phyloP scores from a whole-genome alignment of 2,113 vertebrate species.

The Nyctereutes procyonoides region DNA sequence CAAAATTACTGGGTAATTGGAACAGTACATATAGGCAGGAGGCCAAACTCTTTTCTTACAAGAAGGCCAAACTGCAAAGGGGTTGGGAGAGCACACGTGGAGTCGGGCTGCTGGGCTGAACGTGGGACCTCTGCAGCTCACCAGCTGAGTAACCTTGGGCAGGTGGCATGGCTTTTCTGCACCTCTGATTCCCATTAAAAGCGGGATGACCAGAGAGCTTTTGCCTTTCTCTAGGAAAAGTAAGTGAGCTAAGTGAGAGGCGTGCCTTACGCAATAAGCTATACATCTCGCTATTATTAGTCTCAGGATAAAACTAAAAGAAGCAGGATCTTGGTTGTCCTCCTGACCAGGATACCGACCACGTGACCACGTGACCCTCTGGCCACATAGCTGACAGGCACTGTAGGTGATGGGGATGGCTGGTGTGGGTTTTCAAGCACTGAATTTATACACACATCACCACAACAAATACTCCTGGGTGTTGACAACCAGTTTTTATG shows the following conservation, averaged over 20 bases:
- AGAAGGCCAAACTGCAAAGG: not conserved
- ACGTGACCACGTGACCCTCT: not conserved
- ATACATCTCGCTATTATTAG: not conserved
- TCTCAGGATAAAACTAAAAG: not conserved
- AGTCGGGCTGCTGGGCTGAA: not conserved
- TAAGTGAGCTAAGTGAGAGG: not conserved
- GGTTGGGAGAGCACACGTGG: not conserved
- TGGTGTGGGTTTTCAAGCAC: not conserved
- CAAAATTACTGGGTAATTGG: not conserved
- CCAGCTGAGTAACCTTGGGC: not conserved
- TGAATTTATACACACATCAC: not conserved
- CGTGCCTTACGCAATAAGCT: not conserved
- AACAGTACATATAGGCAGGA: not conserved
- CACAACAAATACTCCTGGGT: not conserved
- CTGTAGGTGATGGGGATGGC: not conserved
- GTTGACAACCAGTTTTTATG: not conserved
- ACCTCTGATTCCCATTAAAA: not conserved
- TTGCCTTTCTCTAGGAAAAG: not conserved
- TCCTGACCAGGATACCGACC: not conserved
- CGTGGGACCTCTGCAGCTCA: not conserved
- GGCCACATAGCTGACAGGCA: not conserved
- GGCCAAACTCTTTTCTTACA: not conserved
- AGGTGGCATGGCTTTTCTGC: rapidly evolving
- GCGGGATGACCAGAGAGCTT: not conserved
- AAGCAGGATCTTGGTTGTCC: not conserved